phyloP scores from a whole-genome alignment of 1,140 invertebrate species.

The Trichonephila clavipes region DNA sequence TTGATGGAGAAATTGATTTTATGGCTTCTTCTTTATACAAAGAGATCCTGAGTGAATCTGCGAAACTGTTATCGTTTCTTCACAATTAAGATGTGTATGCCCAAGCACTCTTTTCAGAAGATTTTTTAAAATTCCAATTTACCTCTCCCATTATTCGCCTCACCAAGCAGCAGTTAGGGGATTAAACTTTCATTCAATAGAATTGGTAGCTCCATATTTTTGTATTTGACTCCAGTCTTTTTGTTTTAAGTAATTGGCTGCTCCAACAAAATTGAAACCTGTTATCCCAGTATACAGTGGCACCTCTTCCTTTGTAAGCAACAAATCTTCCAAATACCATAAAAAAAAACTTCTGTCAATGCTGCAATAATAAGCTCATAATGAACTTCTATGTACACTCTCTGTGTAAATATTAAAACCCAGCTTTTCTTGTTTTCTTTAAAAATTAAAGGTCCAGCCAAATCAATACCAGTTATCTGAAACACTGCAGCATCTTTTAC shows the following conservation, averaged over 20 bases:
- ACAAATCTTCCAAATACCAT: conserved; percentile 21
- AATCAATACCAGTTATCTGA: neutral
- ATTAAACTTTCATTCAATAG: neutral
- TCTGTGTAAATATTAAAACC: neutral
- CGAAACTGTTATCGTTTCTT: neutral
- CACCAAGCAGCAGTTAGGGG: neutral
- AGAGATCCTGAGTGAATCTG: neutral
- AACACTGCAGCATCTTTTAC: conserved; percentile 5
- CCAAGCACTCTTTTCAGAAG: neutral
- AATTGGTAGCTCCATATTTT: neutral
- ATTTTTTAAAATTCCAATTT: neutral
- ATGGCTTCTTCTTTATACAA: too few relatives aligned
- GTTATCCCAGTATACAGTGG: neutral
- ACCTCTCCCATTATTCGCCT: neutral
- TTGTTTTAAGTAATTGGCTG: too few relatives aligned
- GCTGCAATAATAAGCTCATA: neutral
- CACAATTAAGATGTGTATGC: neutral
- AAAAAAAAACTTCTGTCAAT: neutral
- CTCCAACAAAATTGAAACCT: neutral
- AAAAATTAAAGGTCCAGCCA: neutral
- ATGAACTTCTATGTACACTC: neutral
- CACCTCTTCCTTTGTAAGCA: neutral
- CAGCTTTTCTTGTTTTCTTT: neutral
- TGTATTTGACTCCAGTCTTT: too few relatives aligned
- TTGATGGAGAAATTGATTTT: too few relatives aligned